Evolutionary conservation across 2,113 vertebrate species (phyloP).

Genomic region (Raja brachyura): DNA sequence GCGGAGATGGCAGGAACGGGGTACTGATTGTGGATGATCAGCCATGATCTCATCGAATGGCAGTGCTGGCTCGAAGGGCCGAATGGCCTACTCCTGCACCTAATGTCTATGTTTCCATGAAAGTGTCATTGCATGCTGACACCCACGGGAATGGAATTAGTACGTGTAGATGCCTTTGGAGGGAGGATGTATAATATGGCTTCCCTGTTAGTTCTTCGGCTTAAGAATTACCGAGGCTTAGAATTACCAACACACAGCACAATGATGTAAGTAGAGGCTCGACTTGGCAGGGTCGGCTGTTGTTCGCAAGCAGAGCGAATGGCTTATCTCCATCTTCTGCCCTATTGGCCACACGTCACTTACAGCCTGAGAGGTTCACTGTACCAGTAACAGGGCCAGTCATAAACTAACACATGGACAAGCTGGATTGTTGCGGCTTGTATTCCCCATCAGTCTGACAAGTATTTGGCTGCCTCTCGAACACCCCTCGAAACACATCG

Average conservation of each 20-base stretch:
- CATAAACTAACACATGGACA: not conserved
- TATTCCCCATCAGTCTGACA: not conserved
- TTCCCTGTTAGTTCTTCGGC: not conserved
- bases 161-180: not conserved
- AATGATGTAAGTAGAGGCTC: too few relatives aligned
- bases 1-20: too few relatives aligned
- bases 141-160: too few relatives aligned
- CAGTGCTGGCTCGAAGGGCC: too few relatives aligned
- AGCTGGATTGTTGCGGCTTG: not conserved
- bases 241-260: too few relatives aligned
- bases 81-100: too few relatives aligned
- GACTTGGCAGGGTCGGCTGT: not conserved
- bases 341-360: not conserved
- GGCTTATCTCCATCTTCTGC: not conserved
- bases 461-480: not conserved
- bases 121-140: not conserved
- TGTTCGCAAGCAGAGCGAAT: not conserved
- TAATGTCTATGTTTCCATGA: too few relatives aligned
- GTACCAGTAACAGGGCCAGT: not conserved
- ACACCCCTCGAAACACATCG: not conserved
- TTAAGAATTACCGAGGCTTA: too few relatives aligned
- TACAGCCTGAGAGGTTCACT: not conserved
- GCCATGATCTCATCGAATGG: too few relatives aligned
- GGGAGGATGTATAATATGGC: not conserved
- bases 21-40: too few relatives aligned